These are phyloP conservation scores for Pangasius krempfi DNA, from an alignment of 2,797 vertebrate species.

Conservation along the genomic window DNA sequence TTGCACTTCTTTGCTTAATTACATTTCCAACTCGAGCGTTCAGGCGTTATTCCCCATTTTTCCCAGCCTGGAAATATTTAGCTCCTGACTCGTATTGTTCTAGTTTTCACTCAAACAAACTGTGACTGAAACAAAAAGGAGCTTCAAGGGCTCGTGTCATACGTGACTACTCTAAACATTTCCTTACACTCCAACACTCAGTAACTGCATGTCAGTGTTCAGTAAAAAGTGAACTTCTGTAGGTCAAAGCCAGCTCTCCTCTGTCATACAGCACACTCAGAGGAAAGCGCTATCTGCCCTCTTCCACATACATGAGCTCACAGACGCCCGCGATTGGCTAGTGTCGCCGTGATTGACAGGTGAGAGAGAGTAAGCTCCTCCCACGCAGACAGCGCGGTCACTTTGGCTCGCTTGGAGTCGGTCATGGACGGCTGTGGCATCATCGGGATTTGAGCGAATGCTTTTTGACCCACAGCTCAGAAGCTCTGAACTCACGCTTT, in stretches of 20 bases:
- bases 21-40: too few relatives aligned
- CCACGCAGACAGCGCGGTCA: background rate
- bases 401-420: background rate
- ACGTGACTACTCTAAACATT: background rate
- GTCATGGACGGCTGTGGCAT: background rate
- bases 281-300: background rate
- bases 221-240: too few relatives aligned
- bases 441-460: background rate
- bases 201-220: too few relatives aligned
- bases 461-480: background rate
- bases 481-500: background rate
- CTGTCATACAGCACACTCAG: background rate
- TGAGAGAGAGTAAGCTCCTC: background rate
- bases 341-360: background rate
- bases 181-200: too few relatives aligned
- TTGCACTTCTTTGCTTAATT: background rate
- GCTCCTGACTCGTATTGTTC: background rate
- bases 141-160: too few relatives aligned
- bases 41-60: background rate
- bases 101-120: background rate
- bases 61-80: background rate
- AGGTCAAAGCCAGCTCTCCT: background rate
- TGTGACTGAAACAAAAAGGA: too few relatives aligned
- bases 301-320: background rate
- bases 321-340: background rate